Conservation (phyloP, 2,888 invertebrate genomes). For the Nebria salina region DNA sequence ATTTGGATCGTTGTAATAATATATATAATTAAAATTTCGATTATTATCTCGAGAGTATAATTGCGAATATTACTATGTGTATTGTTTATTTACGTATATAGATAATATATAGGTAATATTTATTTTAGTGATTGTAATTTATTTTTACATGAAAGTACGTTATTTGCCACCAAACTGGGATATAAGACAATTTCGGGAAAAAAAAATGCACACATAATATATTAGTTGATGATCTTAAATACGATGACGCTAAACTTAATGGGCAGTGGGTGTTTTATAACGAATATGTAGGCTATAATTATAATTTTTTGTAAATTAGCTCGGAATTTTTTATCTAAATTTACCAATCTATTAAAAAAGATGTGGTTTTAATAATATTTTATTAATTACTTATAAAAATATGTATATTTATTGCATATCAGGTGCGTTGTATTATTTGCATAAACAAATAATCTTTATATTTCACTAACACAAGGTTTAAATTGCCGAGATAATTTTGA, state of each 20-base stretch:
- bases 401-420: not conserved
- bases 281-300: not conserved
- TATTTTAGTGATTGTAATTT: not conserved
- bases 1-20: not conserved
- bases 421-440: not conserved
- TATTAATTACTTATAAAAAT: not conserved
- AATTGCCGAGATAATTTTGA: not conserved
- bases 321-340: not conserved
- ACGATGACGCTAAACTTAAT: not conserved
- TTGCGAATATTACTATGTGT: not conserved
- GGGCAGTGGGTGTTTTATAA: not conserved
- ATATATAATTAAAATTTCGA: not conserved
- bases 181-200: too few relatives aligned
- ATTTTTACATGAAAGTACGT: not conserved
- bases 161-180: too few relatives aligned
- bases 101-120: not conserved
- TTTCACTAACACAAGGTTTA: not conserved
- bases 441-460: not conserved
- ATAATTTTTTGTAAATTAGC: not conserved
- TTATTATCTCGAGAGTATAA: conserved; percentile 7
- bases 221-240: not conserved
- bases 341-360: not conserved
- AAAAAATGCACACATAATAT: too few relatives aligned
- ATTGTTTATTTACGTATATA: not conserved
- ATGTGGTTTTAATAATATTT: not conserved